A percentile compares a stretch with the other conserved stretches of the same genome.
Evolutionary conservation across 1,140 invertebrate species (phyloP).

Genomic region (Cydia splendana): DNA sequence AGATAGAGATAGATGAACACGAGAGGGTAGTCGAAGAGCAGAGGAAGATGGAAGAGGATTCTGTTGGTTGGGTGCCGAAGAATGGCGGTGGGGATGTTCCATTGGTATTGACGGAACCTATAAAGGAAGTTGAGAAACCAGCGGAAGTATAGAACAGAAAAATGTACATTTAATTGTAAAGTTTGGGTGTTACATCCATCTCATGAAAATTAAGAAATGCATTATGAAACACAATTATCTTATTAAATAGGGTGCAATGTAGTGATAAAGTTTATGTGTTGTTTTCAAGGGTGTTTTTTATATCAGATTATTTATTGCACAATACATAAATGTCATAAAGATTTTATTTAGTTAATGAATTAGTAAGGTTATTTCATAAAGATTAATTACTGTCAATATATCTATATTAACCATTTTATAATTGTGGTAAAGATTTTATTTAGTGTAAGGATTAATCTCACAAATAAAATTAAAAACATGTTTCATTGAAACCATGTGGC

Average conservation of each 20-base stretch:
- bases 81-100: constrained; percentile 68
- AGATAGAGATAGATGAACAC: constrained; percentile 92
- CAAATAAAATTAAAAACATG: background rate
- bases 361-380: too few species aligned
- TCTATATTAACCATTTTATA: too few species aligned
- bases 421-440: background rate
- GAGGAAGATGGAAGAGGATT: constrained; percentile 78
- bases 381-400: too few species aligned
- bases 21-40: constrained; percentile 82
- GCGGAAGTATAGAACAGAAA: constrained; percentile 11
- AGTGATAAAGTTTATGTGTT: background rate
- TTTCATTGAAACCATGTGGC: background rate
- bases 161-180: too few species aligned
- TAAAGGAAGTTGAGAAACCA: constrained; percentile 43
- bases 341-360: too few species aligned
- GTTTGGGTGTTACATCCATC: too few species aligned
- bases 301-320: background rate
- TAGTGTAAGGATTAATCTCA: background rate
- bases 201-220: background rate
- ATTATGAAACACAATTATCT: background rate
- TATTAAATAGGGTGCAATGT: background rate
- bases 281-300: background rate
- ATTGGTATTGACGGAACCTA: constrained; percentile 66
- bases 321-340: too few species aligned
- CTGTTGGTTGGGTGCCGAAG: constrained; percentile 72